Evolutionary conservation across 2,888 invertebrate species (phyloP).

Genomic region (Calameuta pallipes): DNA sequence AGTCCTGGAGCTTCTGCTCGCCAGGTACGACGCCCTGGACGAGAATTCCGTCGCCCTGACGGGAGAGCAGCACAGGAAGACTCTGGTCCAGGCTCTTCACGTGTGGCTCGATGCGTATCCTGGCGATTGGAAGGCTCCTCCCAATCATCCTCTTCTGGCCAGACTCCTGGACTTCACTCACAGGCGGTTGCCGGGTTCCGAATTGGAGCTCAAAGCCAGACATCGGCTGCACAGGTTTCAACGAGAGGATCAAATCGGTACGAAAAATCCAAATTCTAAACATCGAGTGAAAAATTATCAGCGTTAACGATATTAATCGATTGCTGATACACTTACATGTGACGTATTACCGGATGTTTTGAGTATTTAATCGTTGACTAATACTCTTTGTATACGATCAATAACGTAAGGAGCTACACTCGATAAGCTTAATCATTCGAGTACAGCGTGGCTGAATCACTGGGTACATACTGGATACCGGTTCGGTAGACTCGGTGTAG

Average conservation of each 20-base stretch:
- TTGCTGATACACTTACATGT: not conserved
- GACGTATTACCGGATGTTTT: slow-evolving; percentile 25
- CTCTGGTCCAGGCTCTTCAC: slow-evolving; percentile 89
- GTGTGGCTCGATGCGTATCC: slow-evolving; percentile 98
- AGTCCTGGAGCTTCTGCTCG: slow-evolving; percentile 84
- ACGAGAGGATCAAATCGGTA: slow-evolving; percentile 68
- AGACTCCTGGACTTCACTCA: slow-evolving; percentile 88
- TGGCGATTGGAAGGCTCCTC: slow-evolving; percentile 88
- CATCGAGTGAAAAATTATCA: not conserved
- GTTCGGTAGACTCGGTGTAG: not conserved
- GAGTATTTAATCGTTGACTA: slow-evolving; percentile 28
- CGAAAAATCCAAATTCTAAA: not conserved
- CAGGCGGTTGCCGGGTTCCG: slow-evolving; percentile 84
- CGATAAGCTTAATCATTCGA: not conserved
- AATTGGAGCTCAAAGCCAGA: slow-evolving; percentile 81
- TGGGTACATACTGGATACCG: not conserved
- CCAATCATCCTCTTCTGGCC: slow-evolving; percentile 81
- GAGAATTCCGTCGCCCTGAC: slow-evolving; percentile 70
- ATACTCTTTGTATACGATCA: slow-evolving; percentile 15
- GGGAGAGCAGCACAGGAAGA: slow-evolving; percentile 82
- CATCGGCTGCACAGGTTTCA: slow-evolving; percentile 82
- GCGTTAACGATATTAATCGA: not conserved
- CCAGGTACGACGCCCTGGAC: slow-evolving; percentile 80
- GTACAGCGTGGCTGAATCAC: not conserved
- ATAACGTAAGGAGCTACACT: slow-evolving; percentile 1